Evolutionary conservation across 2,888 invertebrate genomes (phyloP).

Genomic region (Dryobotodes eremita): DNA sequence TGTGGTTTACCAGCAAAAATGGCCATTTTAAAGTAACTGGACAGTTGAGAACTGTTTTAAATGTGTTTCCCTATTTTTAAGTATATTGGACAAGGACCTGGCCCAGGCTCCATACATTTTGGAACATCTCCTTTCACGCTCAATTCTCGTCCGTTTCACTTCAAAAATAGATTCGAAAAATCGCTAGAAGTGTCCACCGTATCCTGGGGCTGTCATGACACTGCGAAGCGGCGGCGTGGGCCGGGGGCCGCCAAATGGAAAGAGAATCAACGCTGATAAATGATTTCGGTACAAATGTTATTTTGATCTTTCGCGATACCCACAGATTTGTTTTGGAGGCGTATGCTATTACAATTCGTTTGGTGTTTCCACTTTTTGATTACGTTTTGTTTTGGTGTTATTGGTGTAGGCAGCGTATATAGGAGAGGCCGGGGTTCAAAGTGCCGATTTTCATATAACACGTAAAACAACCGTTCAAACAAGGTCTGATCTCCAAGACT

Average conservation of each 20-base stretch:
- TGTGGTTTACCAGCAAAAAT: no score
- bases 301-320: conserved; percentile 88
- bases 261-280: conserved; percentile 88
- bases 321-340: conserved; percentile 84
- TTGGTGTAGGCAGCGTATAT: conserved; percentile 3
- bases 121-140: no score
- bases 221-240: conserved; percentile 69
- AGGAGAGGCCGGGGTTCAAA: not conserved
- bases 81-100: no score
- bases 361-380: conserved; percentile 73
- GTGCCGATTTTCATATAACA: not conserved
- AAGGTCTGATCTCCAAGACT: not conserved
- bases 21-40: no score
- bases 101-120: no score
- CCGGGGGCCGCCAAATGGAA: conserved; percentile 85
- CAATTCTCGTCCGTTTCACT: not conserved
- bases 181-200: conserved; percentile 41
- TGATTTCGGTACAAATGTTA: conserved; percentile 89
- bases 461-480: not conserved
- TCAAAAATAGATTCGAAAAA: not conserved
- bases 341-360: conserved; percentile 80
- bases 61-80: no score
- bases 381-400: conserved; percentile 55
- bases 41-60: no score
- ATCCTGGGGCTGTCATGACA: conserved; percentile 60